Evolutionary conservation across 1,140 invertebrate species (phyloP).

Genomic region (Fopius arisanus): DNA sequence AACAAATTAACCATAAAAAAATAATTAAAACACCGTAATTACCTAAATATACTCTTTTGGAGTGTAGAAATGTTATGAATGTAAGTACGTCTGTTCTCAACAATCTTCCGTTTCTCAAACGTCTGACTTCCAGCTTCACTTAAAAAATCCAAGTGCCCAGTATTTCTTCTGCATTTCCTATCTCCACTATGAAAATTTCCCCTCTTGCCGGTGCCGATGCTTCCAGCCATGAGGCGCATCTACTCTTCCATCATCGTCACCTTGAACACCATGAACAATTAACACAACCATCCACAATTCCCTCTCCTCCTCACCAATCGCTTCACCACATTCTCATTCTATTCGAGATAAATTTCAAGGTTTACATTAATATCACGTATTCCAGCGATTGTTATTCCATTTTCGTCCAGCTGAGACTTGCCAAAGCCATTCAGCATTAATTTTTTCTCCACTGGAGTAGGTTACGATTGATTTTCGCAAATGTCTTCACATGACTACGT

Average conservation of each 20-base stretch:
- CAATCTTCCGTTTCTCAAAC: slow-evolving; percentile 45
- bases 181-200: slow-evolving; percentile 51
- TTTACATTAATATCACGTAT: background rate
- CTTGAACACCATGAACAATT: slow-evolving; percentile 40
- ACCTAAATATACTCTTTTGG: slow-evolving; percentile 55
- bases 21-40: slow-evolving; percentile 26
- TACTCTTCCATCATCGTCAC: slow-evolving; percentile 55
- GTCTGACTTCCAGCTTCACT: slow-evolving; percentile 41
- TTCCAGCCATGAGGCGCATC: slow-evolving; percentile 62
- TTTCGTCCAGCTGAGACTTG: slow-evolving; percentile 4
- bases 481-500: background rate
- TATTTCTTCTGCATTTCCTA: slow-evolving; percentile 34
- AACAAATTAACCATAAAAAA: too few relatives aligned
- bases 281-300: slow-evolving; percentile 1
- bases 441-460: background rate
- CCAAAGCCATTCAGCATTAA: background rate
- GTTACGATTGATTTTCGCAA: background rate
- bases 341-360: background rate
- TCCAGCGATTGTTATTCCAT: slow-evolving; percentile 14
- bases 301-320: background rate
- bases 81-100: slow-evolving; percentile 45
- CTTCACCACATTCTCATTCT: background rate
- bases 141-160: slow-evolving; percentile 40
- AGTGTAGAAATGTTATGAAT: slow-evolving; percentile 45
- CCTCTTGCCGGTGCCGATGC: slow-evolving; percentile 51